phyloP scores from a whole-genome alignment of 2,113 vertebrate genomes.

The Indicator maculatus region DNA sequence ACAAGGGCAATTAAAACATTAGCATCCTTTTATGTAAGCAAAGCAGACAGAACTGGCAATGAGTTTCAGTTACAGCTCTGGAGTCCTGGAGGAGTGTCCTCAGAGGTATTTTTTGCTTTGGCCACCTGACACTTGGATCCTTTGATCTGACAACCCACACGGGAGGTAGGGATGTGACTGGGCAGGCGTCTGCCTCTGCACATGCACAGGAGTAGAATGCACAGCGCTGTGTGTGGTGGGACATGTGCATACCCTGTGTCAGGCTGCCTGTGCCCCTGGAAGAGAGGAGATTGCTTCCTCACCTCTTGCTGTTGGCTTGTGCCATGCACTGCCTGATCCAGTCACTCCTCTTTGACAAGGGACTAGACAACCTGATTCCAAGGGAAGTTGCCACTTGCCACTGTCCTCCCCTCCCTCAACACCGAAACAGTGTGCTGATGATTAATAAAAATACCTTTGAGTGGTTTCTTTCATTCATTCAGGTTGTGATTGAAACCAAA shows the following conservation, averaged over 20 bases:
- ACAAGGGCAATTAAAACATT: slow-evolving; percentile 12
- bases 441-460: not conserved
- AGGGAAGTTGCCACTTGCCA: not conserved
- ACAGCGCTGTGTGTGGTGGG: accelerated
- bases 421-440: not conserved
- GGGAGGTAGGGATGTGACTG: accelerated
- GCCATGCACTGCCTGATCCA: not conserved
- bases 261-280: not conserved
- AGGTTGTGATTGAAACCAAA: not conserved
- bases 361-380: not conserved
- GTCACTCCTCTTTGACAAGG: not conserved
- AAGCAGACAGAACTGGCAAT: not conserved
- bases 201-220: accelerated
- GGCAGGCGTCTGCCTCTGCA: accelerated
- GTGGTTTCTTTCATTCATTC: not conserved
- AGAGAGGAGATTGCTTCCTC: not conserved
- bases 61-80: not conserved
- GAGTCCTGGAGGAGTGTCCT: not conserved
- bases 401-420: not conserved
- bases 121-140: not conserved
- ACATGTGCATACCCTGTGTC: accelerated
- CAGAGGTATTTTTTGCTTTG: not conserved
- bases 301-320: not conserved
- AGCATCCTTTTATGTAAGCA: slow-evolving; percentile 3
- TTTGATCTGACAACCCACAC: accelerated